Evolutionary conservation across 2,888 invertebrate species (phyloP).

Genomic region (Drosophila fulvimacula): DNA sequence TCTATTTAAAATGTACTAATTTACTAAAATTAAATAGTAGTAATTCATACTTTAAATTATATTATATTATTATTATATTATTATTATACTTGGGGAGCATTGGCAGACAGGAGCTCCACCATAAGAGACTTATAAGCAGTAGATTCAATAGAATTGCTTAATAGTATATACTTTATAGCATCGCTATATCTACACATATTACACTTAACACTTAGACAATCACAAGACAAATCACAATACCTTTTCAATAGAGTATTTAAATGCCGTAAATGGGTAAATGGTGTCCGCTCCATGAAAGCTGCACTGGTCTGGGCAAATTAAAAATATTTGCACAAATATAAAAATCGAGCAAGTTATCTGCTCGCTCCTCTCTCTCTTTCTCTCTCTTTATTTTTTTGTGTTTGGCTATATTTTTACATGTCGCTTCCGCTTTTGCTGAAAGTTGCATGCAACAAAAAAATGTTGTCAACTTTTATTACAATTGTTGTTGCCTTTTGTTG

Average conservation of each 20-base stretch:
- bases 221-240: background rate
- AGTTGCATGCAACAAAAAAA: conserved; percentile 72
- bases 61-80: no score
- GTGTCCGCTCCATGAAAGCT: background rate
- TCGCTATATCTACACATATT: background rate
- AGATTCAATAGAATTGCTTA: no score
- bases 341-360: conserved; percentile 57
- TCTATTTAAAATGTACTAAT: no score
- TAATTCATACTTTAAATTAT: no score
- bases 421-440: conserved; percentile 31
- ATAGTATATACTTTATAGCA: background rate
- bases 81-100: no score
- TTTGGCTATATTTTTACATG: conserved; percentile 24
- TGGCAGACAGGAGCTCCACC: no score
- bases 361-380: conserved; percentile 8
- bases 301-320: conserved; percentile 62
- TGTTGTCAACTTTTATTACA: conserved; percentile 76
- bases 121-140: no score
- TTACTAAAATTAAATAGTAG: no score
- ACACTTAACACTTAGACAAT: background rate
- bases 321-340: conserved; percentile 74
- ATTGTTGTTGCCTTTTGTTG: conserved; percentile 28
- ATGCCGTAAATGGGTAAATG: background rate
- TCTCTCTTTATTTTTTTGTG: background rate
- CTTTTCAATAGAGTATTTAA: conserved; percentile 1